Evolutionary conservation across 2,888 invertebrate genomes (phyloP), one percentile per base, ranked within the genome.

Genomic region (Dasysyrphus tricinctus): DNA sequence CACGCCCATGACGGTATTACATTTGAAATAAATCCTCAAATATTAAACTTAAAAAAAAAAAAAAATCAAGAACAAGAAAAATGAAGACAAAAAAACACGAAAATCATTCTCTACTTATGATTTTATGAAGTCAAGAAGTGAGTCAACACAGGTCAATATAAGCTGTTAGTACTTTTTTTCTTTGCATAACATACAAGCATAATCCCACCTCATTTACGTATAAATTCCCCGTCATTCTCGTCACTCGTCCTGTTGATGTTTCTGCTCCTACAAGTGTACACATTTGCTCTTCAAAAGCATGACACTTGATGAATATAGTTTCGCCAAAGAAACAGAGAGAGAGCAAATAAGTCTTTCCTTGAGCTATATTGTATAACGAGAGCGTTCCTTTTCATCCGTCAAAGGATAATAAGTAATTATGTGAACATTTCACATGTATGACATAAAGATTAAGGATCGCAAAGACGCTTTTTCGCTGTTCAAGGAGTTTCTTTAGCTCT

Each of bases 141-240:
- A 75, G 65, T 79, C 79, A 84, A 76, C 83, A 84, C 65, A 67
- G 80, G 84, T 80, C 84, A 85, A 80, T 80, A 80, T 73, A 80
- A 77, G 76, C 73, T 44, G 76, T 75, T 72, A 74, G 74, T 70
- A 49, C 47, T 72, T 59, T 61, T 59, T 32, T 34, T 69, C 24
- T 24, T n/a, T n/a, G n/a, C 24, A 24, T 24, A 51, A 16, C 39
- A 37, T 4, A 39, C 24, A 54, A 14, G 37, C 29, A 5, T 32
- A 61, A 34, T 61, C 59, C 32, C 14, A 42, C 24, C 51, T 29
- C 42, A 34, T 5, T 12, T 39, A 37, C 42, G 1, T 9, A 32
- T 24, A 29, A 5, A 12, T 2, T 12, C 14, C 1, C 1, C 0
- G 16, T 51, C 42, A 14, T n/a, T 8, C 5, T 39, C 39, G 61